Base-by-base conservation (phyloP, 37 sponge, comb jelly and placozoan species). In the Diacarnus erythraeanus region DNA sequence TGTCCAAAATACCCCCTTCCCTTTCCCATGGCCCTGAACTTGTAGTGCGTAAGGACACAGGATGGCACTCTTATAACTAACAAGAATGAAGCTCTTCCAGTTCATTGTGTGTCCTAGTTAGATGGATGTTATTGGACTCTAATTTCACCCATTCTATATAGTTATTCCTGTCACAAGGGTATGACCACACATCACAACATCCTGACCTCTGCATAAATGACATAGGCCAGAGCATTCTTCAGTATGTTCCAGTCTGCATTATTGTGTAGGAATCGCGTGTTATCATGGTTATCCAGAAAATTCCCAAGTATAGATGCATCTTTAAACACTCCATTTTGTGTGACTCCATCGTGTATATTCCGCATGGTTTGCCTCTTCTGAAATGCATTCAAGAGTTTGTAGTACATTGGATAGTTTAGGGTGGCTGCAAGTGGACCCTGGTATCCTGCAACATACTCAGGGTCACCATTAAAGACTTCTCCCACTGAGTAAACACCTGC, bases 381-480 rank as follows among this genome's bases (percentile, higher is more conserved):
- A 56, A 89, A 93, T 1, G 69, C 87, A 79, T 80, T 80, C 37
- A 56, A 18, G 70, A 93, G 77, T 36, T 74, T 72, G 60, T 64
- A 93, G 80, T 88, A 93, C 89, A 93, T 89, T 39, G 93, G 93
- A 37, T 93, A 93, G 86, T 89, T 93, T 21, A 93, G 83, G 0
- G 84, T 72, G 3, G 86, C 84, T 5, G 69, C 77, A 41, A 89
- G 38, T 2, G 86, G 61, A 18, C 86, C 86, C 76, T 89, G 86
- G 59, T 93, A 93, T 27, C 75, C 74, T 2, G 78, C 65, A 29
- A 81, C 78, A 42, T 93, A 93, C 22, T 38, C 26, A 0, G 76
- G 77, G 39, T 89, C 41, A 22, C 93, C 93, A 71, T 93, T 93
- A 38, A 85, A 81, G 25, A 85, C 89, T 40, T 93, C 93, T 15